Conservation (phyloP, 2,888 invertebrate species). For the Chironomus tentans region DNA sequence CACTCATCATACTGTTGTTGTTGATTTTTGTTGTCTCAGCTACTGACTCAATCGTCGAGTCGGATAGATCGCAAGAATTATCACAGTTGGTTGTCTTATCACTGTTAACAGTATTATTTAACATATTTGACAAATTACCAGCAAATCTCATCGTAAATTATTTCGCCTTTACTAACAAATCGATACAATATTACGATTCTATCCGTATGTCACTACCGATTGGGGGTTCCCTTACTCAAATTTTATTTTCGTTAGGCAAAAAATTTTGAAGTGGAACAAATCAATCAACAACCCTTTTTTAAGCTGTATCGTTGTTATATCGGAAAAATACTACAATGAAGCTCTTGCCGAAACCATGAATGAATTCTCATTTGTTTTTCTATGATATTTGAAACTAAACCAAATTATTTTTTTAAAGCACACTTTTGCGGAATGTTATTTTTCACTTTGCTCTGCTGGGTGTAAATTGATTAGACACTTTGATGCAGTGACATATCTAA, state of each 20-base stretch:
- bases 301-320: neutral
- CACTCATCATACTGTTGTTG: neutral
- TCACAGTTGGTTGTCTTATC: neutral
- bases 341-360: neutral
- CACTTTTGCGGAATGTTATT: too few relatives aligned
- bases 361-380: neutral
- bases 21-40: constrained; percentile 4
- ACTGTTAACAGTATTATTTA: neutral
- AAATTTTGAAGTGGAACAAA: constrained; percentile 1
- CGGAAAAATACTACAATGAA: constrained; percentile 3
- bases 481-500: neutral
- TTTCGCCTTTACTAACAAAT: neutral
- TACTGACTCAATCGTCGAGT: neutral
- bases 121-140: constrained; percentile 3
- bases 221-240: neutral
- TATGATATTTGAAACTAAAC: neutral
- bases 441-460: neutral
- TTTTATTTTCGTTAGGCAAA: neutral
- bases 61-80: constrained; percentile 6
- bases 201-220: neutral
- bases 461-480: neutral
- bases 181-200: neutral
- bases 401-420: neutral
- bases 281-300: neutral
- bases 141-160: constrained; percentile 19